Evolutionary conservation across 2,797 vertebrate genomes (phyloP).

Genomic region (Phylloscopus collybita): DNA sequence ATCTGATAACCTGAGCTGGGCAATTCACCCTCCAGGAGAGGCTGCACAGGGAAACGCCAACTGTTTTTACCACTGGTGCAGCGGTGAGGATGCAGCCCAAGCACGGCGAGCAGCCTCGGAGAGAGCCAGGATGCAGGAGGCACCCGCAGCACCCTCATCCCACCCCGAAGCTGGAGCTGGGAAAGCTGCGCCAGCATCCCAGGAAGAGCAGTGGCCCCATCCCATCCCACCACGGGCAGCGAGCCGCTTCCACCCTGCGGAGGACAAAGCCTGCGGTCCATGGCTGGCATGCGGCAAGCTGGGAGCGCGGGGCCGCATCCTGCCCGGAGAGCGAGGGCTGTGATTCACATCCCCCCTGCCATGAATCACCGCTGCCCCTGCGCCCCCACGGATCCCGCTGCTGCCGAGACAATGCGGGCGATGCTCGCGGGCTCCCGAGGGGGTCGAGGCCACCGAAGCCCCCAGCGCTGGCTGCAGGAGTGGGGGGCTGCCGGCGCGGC

Average conservation of each 20-base stretch:
- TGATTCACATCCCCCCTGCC: constrained; percentile 39
- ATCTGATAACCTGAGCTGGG: not conserved
- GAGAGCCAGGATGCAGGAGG: not conserved
- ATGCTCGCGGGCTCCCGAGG: not conserved
- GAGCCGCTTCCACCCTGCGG: constrained; percentile 8
- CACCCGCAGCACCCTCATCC: not conserved
- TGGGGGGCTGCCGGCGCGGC: not conserved
- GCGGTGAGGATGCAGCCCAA: not conserved
- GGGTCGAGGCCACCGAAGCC: not conserved
- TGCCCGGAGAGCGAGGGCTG: not conserved
- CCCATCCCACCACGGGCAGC: not conserved
- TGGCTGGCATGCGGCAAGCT: not conserved
- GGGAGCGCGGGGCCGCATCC: constrained; percentile 34
- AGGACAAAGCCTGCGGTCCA: constrained; percentile 63
- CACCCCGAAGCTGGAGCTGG: not conserved
- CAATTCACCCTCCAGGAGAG: not conserved
- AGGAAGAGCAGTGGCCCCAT: not conserved
- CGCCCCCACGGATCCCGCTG: not conserved
- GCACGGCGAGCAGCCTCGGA: rapidly evolving
- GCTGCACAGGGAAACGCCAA: not conserved
- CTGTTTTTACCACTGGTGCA: not conserved
- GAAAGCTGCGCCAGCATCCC: not conserved
- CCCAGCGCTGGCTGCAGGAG: not conserved
- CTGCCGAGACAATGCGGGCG: not conserved
- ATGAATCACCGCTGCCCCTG: constrained; percentile 31